Evolutionary conservation across 2,797 vertebrate species (phyloP), one percentile per base, ranked within the genome.

Genomic region (Steatocranus sp.): DNA sequence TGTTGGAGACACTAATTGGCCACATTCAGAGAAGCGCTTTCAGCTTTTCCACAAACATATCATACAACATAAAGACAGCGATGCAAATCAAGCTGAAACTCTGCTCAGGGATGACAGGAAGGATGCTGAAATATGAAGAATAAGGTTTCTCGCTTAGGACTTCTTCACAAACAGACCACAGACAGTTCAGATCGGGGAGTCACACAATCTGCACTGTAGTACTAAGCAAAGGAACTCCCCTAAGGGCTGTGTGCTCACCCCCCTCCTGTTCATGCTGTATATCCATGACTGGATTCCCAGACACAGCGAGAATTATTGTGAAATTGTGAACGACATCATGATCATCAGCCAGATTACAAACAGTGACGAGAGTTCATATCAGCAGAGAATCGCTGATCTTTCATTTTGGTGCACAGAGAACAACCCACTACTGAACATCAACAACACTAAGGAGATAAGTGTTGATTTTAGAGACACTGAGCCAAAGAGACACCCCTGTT

Each of bases 111-210:
- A 49, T 8, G 34, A 61, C 41, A 76, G 63, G 68, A 78, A 51
- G 79, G 75, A 88, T 76, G 73, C 70, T 73, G 76, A 81, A 83
- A 74, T 34, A 8, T 38, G 76, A 82, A 70, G 83, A 81, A 86
- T 66, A 73, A 83, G 87, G 82, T 88, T 91, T 90, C 90, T 90
- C 86, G 92, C 88, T 94, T 48, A 73, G 41, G 41, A 27, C 41
- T 48, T 73, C 25, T 27, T 73, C 25, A 73, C 25, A 73, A 48
- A 73, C 7, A 73, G 43, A 48, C 41, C 68, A 18, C 25, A 73
- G 41, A 1, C 41, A 30, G 43, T 73, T 30, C 23, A 27, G 17
- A 73, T 12, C 2, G 10, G 41, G 41, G 23, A 73, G 25, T 48
- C 17, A 48, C 68, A 48, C 41, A 18, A 8, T 73, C 25, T 48